Evolutionary conservation across 2,797 vertebrate genomes (phyloP).

Genomic region (Liasis olivaceus): DNA sequence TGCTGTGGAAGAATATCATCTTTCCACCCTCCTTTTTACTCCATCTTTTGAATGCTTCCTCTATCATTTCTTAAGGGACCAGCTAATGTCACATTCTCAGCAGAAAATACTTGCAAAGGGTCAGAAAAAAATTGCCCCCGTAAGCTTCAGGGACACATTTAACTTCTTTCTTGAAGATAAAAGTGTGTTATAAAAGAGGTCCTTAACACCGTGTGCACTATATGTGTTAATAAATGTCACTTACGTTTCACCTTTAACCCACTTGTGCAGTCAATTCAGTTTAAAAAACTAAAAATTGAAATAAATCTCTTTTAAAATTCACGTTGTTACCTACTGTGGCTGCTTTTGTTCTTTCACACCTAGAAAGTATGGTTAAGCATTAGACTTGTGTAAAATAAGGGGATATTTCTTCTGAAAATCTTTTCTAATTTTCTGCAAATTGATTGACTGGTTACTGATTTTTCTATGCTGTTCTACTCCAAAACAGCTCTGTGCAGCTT

Average conservation of each 20-base stretch:
- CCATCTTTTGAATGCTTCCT: neutral
- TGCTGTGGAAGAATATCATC: neutral
- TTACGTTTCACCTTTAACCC: conserved; percentile 5
- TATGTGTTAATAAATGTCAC: neutral
- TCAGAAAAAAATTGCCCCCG: conserved; percentile 18
- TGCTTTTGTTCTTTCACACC: neutral
- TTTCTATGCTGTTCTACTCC: neutral
- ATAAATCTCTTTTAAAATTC: conserved; percentile 21
- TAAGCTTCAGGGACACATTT: conserved; percentile 1
- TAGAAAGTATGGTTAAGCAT: neutral
- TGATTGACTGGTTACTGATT: neutral
- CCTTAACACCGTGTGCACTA: neutral
- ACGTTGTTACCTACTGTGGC: neutral
- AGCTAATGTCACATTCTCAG: conserved; percentile 8
- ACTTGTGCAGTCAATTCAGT: conserved; percentile 27
- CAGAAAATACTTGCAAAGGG: conserved; percentile 27
- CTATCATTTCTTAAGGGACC: neutral
- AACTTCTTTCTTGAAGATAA: conserved; percentile 19
- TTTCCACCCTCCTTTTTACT: conserved; percentile 6
- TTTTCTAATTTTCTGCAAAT: neutral
- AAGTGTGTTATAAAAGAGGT: neutral
- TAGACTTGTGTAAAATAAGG: neutral
- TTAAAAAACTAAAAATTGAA: neutral
- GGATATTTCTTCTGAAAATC: neutral
- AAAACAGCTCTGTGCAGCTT: neutral